A percentile compares a stretch with the other conserved stretches of the same genome.
Conservation (phyloP, 2,797 vertebrate species). For the Peromyscus nudipes region DNA sequence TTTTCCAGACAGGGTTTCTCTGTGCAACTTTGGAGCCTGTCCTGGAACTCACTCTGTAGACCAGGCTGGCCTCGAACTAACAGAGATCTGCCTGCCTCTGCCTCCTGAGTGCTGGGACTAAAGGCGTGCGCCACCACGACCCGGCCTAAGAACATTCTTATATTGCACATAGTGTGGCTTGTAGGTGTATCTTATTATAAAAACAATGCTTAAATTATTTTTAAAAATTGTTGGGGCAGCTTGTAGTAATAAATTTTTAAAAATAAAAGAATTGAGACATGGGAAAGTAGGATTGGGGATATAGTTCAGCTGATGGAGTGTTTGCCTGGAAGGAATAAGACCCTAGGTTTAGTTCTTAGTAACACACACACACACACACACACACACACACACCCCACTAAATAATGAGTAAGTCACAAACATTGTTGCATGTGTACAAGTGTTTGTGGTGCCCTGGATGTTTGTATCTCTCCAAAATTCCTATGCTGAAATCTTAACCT, state of each 20-base stretch:
- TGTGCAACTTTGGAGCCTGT: no score
- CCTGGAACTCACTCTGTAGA: no score
- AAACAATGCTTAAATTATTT: background rate
- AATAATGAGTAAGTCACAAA: constrained; percentile 15
- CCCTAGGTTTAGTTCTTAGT: background rate
- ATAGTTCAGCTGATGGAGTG: background rate
- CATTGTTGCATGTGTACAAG: background rate
- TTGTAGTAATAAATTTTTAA: background rate
- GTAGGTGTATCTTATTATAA: background rate
- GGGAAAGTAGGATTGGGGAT: background rate
- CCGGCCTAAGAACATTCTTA: constrained; percentile 8
- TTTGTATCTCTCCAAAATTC: background rate
- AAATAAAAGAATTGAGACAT: constrained; percentile 42
- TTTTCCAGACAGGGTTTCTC: no score
- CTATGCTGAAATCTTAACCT: background rate
- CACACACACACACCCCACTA: background rate
- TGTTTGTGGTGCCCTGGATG: background rate
- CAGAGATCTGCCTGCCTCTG: no score
- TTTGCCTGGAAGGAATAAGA: background rate
- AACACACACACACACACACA: background rate
- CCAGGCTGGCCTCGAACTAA: no score
- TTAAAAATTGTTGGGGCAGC: background rate
- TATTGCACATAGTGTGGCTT: background rate
- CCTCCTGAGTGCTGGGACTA: no score
- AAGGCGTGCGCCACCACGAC: no score